phyloP scores from a whole-genome alignment of 2,888 invertebrate genomes.

The Trimorus sp. region DNA sequence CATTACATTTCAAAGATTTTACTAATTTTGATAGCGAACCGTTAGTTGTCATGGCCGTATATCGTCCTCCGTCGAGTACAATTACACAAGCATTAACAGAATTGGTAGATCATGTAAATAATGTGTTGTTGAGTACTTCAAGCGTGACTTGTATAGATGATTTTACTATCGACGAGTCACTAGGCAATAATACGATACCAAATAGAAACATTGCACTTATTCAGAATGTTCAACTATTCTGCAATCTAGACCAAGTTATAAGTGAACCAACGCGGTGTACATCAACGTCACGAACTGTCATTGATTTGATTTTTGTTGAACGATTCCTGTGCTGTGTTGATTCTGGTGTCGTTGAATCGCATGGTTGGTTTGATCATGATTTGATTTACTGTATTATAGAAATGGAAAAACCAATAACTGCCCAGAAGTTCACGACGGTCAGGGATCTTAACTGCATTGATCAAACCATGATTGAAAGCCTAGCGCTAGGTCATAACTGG shows the following conservation, averaged over 20 bases:
- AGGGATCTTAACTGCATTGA: no score
- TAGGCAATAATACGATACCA: background rate
- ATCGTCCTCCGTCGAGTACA: background rate
- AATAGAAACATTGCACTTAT: background rate
- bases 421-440: no score
- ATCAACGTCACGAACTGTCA: background rate
- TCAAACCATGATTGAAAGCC: no score
- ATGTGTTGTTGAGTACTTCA: background rate
- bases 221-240: background rate
- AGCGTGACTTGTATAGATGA: background rate
- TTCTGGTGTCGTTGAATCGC: no score
- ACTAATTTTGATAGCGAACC: background rate
- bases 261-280: background rate
- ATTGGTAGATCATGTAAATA: background rate
- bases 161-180: background rate
- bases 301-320: background rate
- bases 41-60: background rate
- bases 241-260: background rate
- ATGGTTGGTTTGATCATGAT: no score
- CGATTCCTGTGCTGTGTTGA: no score
- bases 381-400: no score
- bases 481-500: no score
- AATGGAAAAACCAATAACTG: no score
- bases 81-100: background rate
- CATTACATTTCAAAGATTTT: background rate